Conservation (phyloP, 1,140 invertebrate genomes). For the Antheraea pernyi region DNA sequence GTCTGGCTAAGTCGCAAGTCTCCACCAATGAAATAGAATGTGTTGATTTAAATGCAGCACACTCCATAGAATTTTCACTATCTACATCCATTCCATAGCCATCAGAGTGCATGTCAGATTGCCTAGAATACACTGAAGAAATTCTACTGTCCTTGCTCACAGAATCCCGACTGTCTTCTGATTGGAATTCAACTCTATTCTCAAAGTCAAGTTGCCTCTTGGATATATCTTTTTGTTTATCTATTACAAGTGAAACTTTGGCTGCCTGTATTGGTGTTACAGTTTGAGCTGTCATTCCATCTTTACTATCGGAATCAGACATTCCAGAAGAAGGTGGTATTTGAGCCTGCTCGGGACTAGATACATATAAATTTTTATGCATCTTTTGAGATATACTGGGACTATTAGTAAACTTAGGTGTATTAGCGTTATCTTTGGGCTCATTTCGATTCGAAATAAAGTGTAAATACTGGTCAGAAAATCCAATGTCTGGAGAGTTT, state of each 20-base stretch:
- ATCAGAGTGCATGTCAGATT: constrained; percentile 71
- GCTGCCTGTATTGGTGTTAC: constrained; percentile 66
- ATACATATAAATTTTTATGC: constrained; percentile 78
- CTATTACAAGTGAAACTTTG: constrained; percentile 56
- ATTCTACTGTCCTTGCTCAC: constrained; percentile 76
- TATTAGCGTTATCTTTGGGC: constrained; percentile 77
- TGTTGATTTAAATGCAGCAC: constrained; percentile 68
- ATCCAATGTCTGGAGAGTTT: constrained; percentile 66
- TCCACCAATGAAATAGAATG: constrained; percentile 72
- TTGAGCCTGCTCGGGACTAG: constrained; percentile 77
- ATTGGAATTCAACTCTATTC: constrained; percentile 61
- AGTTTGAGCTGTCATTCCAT: constrained; percentile 67
- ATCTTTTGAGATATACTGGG: constrained; percentile 78
- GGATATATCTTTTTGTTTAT: constrained; percentile 76
- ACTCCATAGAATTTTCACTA: constrained; percentile 77
- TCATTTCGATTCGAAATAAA: constrained; percentile 76
- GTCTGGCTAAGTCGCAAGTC: constrained; percentile 72
- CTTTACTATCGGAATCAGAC: constrained; percentile 71
- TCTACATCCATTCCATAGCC: constrained; percentile 77
- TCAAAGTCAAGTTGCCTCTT: constrained; percentile 77
- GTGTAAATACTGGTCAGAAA: constrained; percentile 73
- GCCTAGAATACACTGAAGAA: constrained; percentile 67
- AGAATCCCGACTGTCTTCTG: constrained; percentile 76
- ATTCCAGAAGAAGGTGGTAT: constrained; percentile 69
- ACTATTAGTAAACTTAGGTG: constrained; percentile 74